Conservation (phyloP, 2,113 vertebrate genomes). For the Phylloscopus trochiloides region DNA sequence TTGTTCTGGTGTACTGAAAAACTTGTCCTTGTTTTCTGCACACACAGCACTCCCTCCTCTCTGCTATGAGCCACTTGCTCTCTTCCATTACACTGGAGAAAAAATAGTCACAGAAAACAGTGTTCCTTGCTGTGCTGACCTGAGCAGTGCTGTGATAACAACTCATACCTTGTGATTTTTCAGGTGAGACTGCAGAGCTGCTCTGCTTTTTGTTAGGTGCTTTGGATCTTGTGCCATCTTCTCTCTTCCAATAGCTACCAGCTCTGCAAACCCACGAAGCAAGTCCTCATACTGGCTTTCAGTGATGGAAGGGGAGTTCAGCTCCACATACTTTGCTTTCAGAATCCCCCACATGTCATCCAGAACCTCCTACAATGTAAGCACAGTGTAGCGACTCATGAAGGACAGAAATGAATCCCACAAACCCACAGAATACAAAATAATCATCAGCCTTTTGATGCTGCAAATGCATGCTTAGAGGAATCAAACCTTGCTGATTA, state of each 20-base stretch:
- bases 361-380: constrained; percentile 73
- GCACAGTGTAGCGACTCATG: background rate
- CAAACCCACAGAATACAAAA: background rate
- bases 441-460: background rate
- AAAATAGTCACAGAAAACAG: background rate
- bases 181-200: constrained; percentile 71
- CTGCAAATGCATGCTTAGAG: background rate
- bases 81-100: background rate
- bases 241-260: constrained; percentile 74
- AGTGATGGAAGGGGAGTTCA: constrained; percentile 61
- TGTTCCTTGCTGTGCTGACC: background rate
- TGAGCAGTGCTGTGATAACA: background rate
- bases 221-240: constrained; percentile 61
- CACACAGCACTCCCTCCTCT: background rate
- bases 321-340: constrained; percentile 57
- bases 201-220: constrained; percentile 55
- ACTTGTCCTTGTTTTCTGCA: background rate
- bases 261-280: constrained; percentile 69
- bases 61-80: background rate
- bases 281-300: constrained; percentile 74
- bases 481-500: background rate
- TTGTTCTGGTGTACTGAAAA: background rate
- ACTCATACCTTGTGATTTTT: constrained; percentile 79
- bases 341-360: constrained; percentile 72
- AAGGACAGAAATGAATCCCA: background rate